A percentile compares a stretch with the other conserved stretches of the same genome.
Conservation (phyloP, 2,888 invertebrate genomes). For the Empis stercorea region DNA sequence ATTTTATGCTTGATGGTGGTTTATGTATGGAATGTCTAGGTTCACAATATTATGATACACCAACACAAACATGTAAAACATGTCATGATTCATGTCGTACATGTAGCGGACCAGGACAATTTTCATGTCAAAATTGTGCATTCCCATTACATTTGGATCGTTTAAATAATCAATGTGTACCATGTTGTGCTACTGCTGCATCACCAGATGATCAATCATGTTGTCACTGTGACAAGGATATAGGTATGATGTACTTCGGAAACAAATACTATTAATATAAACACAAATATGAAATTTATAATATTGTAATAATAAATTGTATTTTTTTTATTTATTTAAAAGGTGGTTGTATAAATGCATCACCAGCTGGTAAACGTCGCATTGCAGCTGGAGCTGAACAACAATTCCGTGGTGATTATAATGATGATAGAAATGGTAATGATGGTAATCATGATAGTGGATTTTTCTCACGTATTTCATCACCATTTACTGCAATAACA, state of each 20-base stretch:
- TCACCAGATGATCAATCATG: conserved; percentile 41
- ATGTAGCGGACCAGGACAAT: conserved; percentile 55
- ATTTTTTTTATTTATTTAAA: too few species aligned
- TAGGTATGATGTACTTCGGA: too few species aligned
- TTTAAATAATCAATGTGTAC: conserved; percentile 62
- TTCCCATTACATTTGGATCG: conserved; percentile 53
- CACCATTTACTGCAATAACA: conserved; percentile 50
- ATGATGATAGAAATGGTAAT: conserved; percentile 12
- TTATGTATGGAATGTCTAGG: conserved; percentile 64
- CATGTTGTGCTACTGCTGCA: conserved; percentile 50
- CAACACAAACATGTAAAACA: conserved; percentile 51
- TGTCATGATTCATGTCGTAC: conserved; percentile 54
- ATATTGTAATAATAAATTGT: too few species aligned
- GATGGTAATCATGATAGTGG: conserved; percentile 18
- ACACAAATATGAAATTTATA: too few species aligned
- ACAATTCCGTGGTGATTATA: conserved; percentile 21
- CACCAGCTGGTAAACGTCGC: conserved; percentile 60
- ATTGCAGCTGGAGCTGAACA: conserved; percentile 46
- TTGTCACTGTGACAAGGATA: conserved; percentile 56
- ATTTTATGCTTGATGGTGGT: conserved; percentile 59
- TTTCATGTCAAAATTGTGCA: conserved; percentile 53
- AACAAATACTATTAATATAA: too few species aligned
- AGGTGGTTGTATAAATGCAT: conserved; percentile 62
- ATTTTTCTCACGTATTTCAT: conserved; percentile 28
- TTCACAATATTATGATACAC: conserved; percentile 57